Percentiles rank a stretch among this genome's conserved stretches.
Conservation (phyloP, 2,888 invertebrate genomes). For the Caenorhabditis sulstoni region DNA sequence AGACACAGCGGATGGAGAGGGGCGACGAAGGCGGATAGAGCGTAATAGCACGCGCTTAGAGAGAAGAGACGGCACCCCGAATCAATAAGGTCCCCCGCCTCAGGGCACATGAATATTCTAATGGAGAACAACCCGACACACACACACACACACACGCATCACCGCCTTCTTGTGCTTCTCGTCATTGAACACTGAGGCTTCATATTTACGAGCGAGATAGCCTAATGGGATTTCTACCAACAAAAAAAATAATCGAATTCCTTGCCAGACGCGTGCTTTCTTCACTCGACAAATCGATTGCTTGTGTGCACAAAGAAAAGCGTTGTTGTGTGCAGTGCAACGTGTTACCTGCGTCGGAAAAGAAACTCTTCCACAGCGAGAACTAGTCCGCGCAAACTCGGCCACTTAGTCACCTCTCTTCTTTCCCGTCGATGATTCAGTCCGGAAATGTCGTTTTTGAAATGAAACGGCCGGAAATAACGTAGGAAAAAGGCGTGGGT, state of each 20-base stretch:
- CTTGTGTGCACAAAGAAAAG: conserved; percentile 17
- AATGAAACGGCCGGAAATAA: conserved; percentile 2
- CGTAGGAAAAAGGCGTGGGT: background rate
- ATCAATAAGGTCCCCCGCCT: conserved; percentile 52
- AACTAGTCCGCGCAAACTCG: conserved; percentile 21
- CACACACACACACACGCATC: too few species aligned
- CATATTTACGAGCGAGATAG: background rate
- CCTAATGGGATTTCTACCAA: background rate
- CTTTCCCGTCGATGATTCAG: conserved; percentile 11
- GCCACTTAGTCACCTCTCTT: conserved; percentile 5
- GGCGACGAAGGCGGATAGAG: conserved; percentile 35
- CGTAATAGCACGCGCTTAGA: conserved; percentile 30
- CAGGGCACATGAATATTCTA: conserved; percentile 52
- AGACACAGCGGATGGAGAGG: conserved; percentile 9
- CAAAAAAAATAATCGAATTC: background rate
- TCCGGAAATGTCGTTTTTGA: conserved; percentile 25
- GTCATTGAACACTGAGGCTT: background rate
- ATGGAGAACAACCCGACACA: conserved; percentile 24
- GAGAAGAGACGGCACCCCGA: conserved; percentile 18
- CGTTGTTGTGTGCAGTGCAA: background rate
- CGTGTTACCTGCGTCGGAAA: conserved; percentile 6
- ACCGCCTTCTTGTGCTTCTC: background rate
- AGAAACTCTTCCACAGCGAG: conserved; percentile 19
- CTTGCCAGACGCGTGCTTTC: too few species aligned
- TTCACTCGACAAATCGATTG: conserved; percentile 30